Percentiles rank a stretch among this genome's conserved stretches.
Conservation (phyloP, 2,797 vertebrate genomes). For the Gambelia wislizenii region DNA sequence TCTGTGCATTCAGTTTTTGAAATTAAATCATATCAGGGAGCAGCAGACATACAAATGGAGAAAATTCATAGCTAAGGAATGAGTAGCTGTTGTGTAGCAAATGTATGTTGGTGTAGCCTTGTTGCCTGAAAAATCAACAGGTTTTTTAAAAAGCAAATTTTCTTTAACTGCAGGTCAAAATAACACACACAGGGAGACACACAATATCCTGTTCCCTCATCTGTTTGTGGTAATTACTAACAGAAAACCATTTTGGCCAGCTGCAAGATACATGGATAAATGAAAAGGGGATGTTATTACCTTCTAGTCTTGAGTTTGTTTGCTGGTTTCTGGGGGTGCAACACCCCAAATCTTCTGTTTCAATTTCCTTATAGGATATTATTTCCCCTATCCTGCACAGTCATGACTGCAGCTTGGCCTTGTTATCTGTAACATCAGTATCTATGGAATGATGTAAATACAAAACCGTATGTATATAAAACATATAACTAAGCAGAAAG, state of each 20-base stretch:
- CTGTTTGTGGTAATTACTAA: conserved; percentile 82
- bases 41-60: conserved; percentile 53
- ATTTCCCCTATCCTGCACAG: conserved; percentile 77
- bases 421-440: background rate
- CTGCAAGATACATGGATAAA: conserved; percentile 82
- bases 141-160: conserved; percentile 79
- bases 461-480: background rate
- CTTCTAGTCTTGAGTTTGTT: conserved; percentile 77
- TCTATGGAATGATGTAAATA: background rate
- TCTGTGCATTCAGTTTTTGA: conserved; percentile 79
- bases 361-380: conserved; percentile 70
- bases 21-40: conserved; percentile 80
- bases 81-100: conserved; percentile 44
- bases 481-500: background rate
- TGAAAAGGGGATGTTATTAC: conserved; percentile 75
- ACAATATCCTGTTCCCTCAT: conserved; percentile 74
- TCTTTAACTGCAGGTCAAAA: conserved; percentile 84
- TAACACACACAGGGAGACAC: conserved; percentile 50
- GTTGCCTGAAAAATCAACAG: conserved; percentile 82
- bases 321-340: background rate
- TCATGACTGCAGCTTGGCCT: conserved; percentile 36
- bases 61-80: conserved; percentile 80
- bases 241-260: conserved; percentile 78
- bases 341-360: conserved; percentile 72
- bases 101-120: conserved; percentile 80